Percentiles rank a stretch among this genome's conserved stretches.
Conservation (phyloP, 1,140 invertebrate genomes). For the Eriosoma lanigerum region DNA sequence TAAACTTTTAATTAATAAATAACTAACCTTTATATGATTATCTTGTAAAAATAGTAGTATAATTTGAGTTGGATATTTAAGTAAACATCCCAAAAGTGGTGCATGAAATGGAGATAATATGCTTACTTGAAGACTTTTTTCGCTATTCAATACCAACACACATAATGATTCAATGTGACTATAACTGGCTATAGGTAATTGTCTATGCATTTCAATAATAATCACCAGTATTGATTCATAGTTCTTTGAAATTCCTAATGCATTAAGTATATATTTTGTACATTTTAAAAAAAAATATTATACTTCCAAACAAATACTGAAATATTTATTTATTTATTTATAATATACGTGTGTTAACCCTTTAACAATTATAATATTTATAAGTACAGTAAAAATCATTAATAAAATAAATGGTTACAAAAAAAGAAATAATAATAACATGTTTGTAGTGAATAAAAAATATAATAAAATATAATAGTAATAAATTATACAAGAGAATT, state of each 20-base stretch:
- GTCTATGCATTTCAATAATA: constrained; percentile 88
- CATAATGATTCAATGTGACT: constrained; percentile 85
- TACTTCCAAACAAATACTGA: too few relatives aligned
- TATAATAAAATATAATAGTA: too few relatives aligned
- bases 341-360: too few relatives aligned
- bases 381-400: too few relatives aligned
- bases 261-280: constrained; percentile 53
- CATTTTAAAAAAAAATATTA: too few relatives aligned
- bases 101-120: constrained; percentile 87
- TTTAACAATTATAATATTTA: too few relatives aligned
- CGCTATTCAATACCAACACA: constrained; percentile 80
- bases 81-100: constrained; percentile 83
- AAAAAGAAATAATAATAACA: too few relatives aligned
- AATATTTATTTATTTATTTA: too few relatives aligned
- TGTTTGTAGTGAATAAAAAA: too few relatives aligned
- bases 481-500: too few relatives aligned
- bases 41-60: constrained; percentile 75
- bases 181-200: constrained; percentile 78
- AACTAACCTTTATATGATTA: constrained; percentile 67
- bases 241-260: constrained; percentile 52
- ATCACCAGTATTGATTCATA: constrained; percentile 84
- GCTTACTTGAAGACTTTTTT: constrained; percentile 83
- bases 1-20: constrained; percentile 51
- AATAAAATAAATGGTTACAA: too few relatives aligned
- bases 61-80: constrained; percentile 85